Evolutionary conservation across 2,113 vertebrate genomes (phyloP).

Genomic region (Noctilio leporinus): DNA sequence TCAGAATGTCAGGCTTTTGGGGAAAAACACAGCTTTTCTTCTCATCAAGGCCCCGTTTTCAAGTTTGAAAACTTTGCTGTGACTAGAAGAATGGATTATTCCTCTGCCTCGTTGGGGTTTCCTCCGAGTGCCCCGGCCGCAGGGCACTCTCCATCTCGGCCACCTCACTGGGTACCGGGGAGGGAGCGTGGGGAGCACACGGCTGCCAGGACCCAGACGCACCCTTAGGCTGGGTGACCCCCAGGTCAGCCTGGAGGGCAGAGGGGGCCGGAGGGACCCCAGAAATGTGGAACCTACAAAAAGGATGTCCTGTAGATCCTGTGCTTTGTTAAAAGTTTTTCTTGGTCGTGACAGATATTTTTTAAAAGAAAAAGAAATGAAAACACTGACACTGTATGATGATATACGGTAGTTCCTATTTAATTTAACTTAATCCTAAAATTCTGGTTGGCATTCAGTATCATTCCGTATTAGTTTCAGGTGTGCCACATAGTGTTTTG

Average conservation of each 20-base stretch:
- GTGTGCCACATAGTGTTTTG: not conserved
- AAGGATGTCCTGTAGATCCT: not conserved
- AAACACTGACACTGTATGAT: not conserved
- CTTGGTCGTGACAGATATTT: not conserved
- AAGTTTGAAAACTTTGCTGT: conserved; percentile 49
- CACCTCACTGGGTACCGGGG: not conserved
- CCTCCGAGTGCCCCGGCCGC: not conserved
- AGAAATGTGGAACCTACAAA: not conserved
- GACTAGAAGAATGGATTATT: not conserved
- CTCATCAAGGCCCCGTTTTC: not conserved
- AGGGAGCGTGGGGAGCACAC: accelerated
- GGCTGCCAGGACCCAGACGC: not conserved
- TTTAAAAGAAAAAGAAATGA: not conserved
- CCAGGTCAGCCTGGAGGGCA: too few relatives aligned
- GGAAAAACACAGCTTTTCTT: not conserved
- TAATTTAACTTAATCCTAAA: not conserved
- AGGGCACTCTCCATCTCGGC: accelerated
- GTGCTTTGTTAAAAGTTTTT: not conserved
- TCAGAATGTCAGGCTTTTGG: conserved; percentile 47
- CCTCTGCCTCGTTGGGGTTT: not conserved
- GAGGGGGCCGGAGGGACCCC: not conserved
- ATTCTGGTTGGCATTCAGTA: not conserved
- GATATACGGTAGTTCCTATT: not conserved
- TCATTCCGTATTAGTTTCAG: not conserved
- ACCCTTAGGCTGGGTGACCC: not conserved